A percentile compares a stretch with the other conserved stretches of the same genome.
phyloP scores from a whole-genome alignment of 2,888 invertebrate species.

The Liposcelis brunnea region DNA sequence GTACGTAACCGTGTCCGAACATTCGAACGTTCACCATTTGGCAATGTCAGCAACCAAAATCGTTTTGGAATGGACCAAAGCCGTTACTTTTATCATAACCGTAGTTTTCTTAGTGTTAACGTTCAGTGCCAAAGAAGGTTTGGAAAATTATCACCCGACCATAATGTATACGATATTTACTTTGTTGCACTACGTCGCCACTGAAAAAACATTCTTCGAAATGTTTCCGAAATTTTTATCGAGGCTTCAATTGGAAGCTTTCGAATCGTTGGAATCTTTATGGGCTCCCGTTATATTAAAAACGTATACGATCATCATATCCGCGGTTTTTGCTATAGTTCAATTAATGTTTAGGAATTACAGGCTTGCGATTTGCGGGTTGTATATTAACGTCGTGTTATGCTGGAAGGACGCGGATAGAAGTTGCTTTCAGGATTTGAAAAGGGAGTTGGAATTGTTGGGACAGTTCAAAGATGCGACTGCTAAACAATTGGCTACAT shows the following conservation, averaged over 20 bases:
- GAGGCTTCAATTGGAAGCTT: constrained; percentile 37
- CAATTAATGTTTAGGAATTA: constrained; percentile 38
- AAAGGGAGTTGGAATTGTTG: constrained; percentile 40
- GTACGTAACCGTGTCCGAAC: constrained; percentile 53
- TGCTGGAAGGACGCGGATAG: constrained; percentile 42
- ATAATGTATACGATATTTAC: constrained; percentile 45
- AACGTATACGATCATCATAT: constrained; percentile 37
- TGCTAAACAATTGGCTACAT: constrained; percentile 41
- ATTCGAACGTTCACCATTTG: constrained; percentile 54
- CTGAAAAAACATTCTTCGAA: constrained; percentile 53
- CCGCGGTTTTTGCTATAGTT: constrained; percentile 36
- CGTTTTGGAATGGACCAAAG: constrained; percentile 66
- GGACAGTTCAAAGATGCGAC: constrained; percentile 35
- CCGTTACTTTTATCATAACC: constrained; percentile 60
- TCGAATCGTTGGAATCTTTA: constrained; percentile 53
- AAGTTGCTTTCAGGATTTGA: constrained; percentile 37
- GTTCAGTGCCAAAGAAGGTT: constrained; percentile 54
- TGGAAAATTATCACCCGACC: constrained; percentile 55
- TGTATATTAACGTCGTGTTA: constrained; percentile 48
- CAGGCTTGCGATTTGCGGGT: constrained; percentile 36
- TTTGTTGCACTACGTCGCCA: constrained; percentile 49
- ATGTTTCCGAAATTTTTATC: constrained; percentile 40
- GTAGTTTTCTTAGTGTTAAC: constrained; percentile 58
- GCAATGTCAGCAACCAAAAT: constrained; percentile 69
- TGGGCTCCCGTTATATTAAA: constrained; percentile 50